Evolutionary conservation across 2,797 vertebrate species (phyloP).

Genomic region (Coluber constrictor): DNA sequence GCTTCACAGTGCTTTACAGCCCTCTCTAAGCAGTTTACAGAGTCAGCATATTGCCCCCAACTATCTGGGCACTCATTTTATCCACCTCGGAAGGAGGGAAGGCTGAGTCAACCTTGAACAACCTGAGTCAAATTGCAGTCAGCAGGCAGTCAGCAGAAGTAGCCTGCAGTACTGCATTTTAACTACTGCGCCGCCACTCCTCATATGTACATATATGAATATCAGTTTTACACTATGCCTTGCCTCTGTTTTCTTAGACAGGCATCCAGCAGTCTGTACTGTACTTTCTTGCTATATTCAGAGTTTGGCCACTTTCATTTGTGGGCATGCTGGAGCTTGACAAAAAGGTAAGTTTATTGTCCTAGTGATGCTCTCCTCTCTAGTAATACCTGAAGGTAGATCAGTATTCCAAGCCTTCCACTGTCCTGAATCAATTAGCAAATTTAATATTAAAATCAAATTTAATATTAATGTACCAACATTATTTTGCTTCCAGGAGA

Average conservation of each 20-base stretch:
- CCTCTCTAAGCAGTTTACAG: background rate
- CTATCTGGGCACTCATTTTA: background rate
- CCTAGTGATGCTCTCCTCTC: conserved; percentile 23
- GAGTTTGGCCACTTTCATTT: conserved; percentile 85
- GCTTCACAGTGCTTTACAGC: background rate
- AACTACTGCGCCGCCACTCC: background rate
- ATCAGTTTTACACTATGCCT: background rate
- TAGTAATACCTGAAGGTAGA: conserved; percentile 24
- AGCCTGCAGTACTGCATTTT: background rate
- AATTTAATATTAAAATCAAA: background rate
- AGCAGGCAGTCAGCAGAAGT: background rate
- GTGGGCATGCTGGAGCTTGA: conserved; percentile 89
- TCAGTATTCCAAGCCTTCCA: background rate
- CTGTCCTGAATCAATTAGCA: background rate
- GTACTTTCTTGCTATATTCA: conserved; percentile 86
- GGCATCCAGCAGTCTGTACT: conserved; percentile 77
- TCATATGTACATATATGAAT: background rate
- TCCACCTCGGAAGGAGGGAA: background rate
- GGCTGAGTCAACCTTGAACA: background rate
- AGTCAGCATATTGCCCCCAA: background rate
- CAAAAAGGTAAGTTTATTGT: conserved; percentile 78
- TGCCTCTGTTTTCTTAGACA: conserved; percentile 70
- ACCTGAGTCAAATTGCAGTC: background rate
- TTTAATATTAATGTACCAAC: background rate
- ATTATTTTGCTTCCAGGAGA: background rate